Percentiles rank a stretch among this genome's conserved stretches.
Evolutionary conservation across 2,888 invertebrate genomes (phyloP).

Genomic region (Stenchaetothrips biformis): DNA sequence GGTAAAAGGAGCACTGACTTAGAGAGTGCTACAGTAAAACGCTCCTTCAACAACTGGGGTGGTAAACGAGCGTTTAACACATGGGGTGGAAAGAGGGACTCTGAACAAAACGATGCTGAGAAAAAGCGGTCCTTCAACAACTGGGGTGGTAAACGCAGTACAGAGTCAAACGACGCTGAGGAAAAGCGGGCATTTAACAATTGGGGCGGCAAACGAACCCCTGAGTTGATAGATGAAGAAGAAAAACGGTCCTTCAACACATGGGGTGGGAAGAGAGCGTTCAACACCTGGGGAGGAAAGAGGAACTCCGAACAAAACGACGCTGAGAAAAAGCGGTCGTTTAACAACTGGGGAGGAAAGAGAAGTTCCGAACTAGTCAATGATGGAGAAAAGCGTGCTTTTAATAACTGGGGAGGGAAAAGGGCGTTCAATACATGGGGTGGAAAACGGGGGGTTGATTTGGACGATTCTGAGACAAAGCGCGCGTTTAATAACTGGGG

Average conservation of each 20-base stretch:
- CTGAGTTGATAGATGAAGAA: constrained; percentile 29
- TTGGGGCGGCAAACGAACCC: constrained; percentile 36
- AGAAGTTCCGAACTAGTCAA: constrained; percentile 12
- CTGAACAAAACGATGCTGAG: not conserved
- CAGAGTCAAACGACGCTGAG: not conserved
- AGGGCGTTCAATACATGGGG: constrained; percentile 36
- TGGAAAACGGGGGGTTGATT: constrained; percentile 37
- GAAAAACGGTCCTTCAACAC: constrained; percentile 37
- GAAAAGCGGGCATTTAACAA: not conserved
- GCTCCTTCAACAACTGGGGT: constrained; percentile 40
- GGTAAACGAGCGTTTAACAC: constrained; percentile 38
- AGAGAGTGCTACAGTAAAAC: not conserved
- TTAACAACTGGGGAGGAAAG: constrained; percentile 35
- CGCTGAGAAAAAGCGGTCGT: constrained; percentile 27
- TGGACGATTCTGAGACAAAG: not conserved
- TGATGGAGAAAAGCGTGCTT: not conserved
- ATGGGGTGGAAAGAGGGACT: constrained; percentile 37
- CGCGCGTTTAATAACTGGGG: constrained; percentile 25
- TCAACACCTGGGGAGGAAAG: constrained; percentile 37
- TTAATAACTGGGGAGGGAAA: constrained; percentile 30
- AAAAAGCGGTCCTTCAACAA: constrained; percentile 32
- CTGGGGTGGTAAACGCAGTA: constrained; percentile 34
- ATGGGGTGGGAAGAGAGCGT: constrained; percentile 40
- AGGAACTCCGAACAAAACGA: constrained; percentile 31
- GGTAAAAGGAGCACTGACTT: constrained; percentile 37